Evolutionary conservation across 2,797 vertebrate genomes (phyloP).

Genomic region (Halcyon chelicuti): DNA sequence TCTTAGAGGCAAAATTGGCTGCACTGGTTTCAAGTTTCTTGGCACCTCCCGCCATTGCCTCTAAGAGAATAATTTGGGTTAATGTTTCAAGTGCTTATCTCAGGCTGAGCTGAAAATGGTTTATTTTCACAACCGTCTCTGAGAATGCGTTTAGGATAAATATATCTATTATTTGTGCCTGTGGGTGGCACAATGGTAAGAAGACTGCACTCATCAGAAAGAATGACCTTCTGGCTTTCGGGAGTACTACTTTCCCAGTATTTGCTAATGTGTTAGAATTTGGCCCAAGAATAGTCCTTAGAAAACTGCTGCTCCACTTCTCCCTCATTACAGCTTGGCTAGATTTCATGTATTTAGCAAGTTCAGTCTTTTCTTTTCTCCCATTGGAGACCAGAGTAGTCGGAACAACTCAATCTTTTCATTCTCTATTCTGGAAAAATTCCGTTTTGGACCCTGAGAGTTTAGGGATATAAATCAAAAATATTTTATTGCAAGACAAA

Average conservation of each 20-base stretch:
- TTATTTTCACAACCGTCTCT: background rate
- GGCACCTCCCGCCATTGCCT: background rate
- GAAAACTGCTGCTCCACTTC: background rate
- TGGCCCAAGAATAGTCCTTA: background rate
- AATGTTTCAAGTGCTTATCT: background rate
- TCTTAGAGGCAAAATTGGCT: background rate
- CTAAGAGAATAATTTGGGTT: background rate
- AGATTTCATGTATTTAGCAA: background rate
- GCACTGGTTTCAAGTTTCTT: background rate
- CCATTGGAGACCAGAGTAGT: background rate
- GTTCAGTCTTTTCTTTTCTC: background rate
- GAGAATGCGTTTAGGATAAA: background rate
- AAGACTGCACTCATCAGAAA: background rate
- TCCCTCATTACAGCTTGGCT: background rate
- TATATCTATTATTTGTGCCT: background rate
- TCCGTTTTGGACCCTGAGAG: background rate
- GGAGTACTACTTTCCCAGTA: background rate
- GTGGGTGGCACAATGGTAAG: background rate
- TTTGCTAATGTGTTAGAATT: background rate
- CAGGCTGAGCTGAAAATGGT: background rate
- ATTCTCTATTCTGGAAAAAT: background rate
- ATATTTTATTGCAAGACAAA: background rate
- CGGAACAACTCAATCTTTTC: background rate
- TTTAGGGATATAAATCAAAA: background rate
- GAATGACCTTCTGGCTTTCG: background rate